Evolutionary conservation across 2,113 vertebrate species (phyloP), one percentile per base, ranked within the genome.

Genomic region (Sturnus vulgaris): DNA sequence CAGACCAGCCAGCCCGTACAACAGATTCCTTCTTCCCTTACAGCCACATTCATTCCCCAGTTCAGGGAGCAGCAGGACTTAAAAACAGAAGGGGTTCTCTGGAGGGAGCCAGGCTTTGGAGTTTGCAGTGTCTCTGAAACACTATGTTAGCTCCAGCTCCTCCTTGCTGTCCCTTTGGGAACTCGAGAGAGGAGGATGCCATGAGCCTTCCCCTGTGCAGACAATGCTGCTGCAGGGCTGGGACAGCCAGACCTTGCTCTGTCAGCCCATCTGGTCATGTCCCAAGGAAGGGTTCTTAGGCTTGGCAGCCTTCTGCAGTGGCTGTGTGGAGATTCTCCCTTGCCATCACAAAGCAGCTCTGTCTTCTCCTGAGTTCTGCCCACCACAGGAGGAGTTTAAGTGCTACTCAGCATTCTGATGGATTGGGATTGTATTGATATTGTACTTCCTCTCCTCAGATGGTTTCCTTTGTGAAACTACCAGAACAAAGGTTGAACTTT

Each of bases 251-350:
- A 5, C 3, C 69, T 57, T 44, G 23, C 10, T 70, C 40, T 19
- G 1, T 12, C 37, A 72, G 30, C 33, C 40, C 0, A 0, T 11
- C n/a, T 3, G 0, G 6, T 27, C 20, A 5, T 4, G 1, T 13
- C 35, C 49, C 40, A 44, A 56, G 25, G 39, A 59, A 55, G 23
- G 12, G 22, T 8, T 22, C 17, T 66, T 47, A 68, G 39, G 27
- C 23, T 33, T 33, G 27, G 35, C 25, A 80, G 33, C n/a, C 25
- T 61, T 27, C 52, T n/a, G 4, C 33, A 16, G 63, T 15, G 47
- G 6, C 75, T 49, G 24, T 23, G 23, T 31, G 37, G 16, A 22
- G 13, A 23, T 72, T 60, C 25, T 47, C 14, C 27, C 6, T 57
- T 37, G 33, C 33, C 37, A 7, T 19, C 72, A 64, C 28, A 82